Percentiles rank a stretch among this genome's conserved stretches.
Conservation (phyloP, 2,113 vertebrate genomes). For the Columba janthina region DNA sequence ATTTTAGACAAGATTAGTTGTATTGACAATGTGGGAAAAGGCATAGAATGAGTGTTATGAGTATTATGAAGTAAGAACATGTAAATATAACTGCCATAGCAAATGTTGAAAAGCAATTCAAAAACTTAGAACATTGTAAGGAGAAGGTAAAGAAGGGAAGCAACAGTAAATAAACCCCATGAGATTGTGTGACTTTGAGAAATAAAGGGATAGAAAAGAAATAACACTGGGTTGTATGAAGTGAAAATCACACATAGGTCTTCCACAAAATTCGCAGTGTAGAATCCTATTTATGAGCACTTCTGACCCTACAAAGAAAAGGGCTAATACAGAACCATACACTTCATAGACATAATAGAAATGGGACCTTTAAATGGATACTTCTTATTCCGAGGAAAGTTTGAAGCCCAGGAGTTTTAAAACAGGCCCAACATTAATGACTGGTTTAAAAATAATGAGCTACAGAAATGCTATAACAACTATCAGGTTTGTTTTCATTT, state of each 20-base stretch:
- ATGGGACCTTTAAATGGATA: not conserved
- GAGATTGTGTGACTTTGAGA: not conserved
- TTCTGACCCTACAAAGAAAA: not conserved
- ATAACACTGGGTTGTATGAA: not conserved
- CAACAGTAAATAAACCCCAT: not conserved
- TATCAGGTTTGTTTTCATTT: not conserved
- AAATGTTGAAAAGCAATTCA: not conserved
- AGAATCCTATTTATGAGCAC: not conserved
- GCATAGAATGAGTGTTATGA: not conserved
- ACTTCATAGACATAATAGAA: not conserved
- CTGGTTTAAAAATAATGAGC: not conserved
- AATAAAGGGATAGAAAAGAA: not conserved
- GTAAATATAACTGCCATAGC: not conserved
- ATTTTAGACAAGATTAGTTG: not conserved
- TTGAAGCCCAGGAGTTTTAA: not conserved
- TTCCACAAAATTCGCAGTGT: not conserved
- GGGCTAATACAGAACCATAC: not conserved
- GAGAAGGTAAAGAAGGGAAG: not conserved
- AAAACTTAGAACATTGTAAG: not conserved
- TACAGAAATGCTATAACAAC: not conserved
- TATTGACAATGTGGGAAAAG: not conserved
- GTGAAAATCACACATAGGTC: not conserved
- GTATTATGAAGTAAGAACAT: not conserved
- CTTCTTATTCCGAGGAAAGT: not conserved
- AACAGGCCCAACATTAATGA: not conserved